These are phyloP conservation scores for Lasioglossum marginatum DNA, from an alignment of 2,888 invertebrate species.

Conservation along the genomic window DNA sequence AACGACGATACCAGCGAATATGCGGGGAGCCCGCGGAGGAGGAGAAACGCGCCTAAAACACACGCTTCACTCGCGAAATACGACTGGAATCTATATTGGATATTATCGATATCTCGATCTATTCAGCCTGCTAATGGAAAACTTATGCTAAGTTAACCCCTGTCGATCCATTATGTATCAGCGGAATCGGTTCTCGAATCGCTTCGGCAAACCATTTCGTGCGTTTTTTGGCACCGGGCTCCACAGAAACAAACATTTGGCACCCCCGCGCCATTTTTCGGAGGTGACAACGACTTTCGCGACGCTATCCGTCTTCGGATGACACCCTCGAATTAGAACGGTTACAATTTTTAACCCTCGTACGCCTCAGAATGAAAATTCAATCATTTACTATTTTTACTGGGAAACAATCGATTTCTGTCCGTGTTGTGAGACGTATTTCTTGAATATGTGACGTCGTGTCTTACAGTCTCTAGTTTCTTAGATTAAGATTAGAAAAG, in stretches of 20 bases:
- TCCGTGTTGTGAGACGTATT: too few species aligned
- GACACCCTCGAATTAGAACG: neutral
- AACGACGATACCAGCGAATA: constrained; percentile 37
- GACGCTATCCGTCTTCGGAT: neutral
- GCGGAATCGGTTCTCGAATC: constrained; percentile 61
- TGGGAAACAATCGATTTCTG: neutral
- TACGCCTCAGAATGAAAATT: too few species aligned
- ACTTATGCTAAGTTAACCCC: constrained; percentile 76
- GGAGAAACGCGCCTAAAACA: constrained; percentile 62
- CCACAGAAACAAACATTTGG: constrained; percentile 40
- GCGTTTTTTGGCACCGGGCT: constrained; percentile 48
- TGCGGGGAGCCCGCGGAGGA: constrained; percentile 29
- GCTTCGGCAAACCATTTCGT: constrained; percentile 55
- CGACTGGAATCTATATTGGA: constrained; percentile 79
- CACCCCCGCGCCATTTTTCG: constrained; percentile 22
- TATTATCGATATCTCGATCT: constrained; percentile 79
- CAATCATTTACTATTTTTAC: too few species aligned
- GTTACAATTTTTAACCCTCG: neutral
- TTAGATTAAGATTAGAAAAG: neutral
- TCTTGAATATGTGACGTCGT: neutral
- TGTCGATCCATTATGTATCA: constrained; percentile 76
- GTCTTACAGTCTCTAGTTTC: neutral
- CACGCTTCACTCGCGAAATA: constrained; percentile 66
- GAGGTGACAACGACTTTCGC: constrained; percentile 21
- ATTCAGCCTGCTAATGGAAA: constrained; percentile 79